phyloP scores from a whole-genome alignment of 2,113 vertebrate species.

The Eidolon helvum region DNA sequence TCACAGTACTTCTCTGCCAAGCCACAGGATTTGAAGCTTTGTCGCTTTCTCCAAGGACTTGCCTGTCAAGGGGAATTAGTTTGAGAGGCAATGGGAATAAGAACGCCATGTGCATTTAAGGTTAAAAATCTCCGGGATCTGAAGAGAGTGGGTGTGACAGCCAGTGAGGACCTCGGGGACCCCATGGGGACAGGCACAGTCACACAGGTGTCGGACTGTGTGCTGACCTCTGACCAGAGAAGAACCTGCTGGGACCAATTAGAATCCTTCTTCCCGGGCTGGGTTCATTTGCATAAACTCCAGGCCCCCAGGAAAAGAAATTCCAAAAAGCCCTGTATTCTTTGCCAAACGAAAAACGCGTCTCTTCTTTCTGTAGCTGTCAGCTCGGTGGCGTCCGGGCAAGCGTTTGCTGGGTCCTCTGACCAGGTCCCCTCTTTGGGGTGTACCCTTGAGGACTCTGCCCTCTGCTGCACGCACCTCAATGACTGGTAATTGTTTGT shows the following conservation, averaged over 20 bases:
- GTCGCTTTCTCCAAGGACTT: not conserved
- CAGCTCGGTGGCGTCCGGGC: not conserved
- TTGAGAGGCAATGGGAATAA: not conserved
- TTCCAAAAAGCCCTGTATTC: not conserved
- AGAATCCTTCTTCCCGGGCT: not conserved
- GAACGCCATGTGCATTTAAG: not conserved
- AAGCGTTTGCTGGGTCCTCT: not conserved
- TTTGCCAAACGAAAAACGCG: not conserved
- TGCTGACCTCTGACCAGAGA: not conserved
- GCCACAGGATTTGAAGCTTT: not conserved
- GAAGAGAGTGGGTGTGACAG: not conserved
- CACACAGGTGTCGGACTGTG: not conserved
- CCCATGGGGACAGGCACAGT: not conserved
- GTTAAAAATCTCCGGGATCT: not conserved
- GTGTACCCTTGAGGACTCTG: not conserved
- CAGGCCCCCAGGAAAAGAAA: not conserved
- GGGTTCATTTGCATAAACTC: conserved; percentile 21
- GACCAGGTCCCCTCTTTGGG: too few relatives aligned
- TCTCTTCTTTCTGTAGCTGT: not conserved
- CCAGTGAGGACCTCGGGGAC: not conserved
- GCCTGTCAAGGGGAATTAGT: not conserved
- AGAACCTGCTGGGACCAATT: conserved; percentile 48
- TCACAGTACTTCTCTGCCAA: not conserved
- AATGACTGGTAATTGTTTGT: not conserved
- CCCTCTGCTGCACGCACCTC: not conserved